Evolutionary conservation across 2,888 invertebrate genomes (phyloP).

Genomic region (Antheraea assamensis): DNA sequence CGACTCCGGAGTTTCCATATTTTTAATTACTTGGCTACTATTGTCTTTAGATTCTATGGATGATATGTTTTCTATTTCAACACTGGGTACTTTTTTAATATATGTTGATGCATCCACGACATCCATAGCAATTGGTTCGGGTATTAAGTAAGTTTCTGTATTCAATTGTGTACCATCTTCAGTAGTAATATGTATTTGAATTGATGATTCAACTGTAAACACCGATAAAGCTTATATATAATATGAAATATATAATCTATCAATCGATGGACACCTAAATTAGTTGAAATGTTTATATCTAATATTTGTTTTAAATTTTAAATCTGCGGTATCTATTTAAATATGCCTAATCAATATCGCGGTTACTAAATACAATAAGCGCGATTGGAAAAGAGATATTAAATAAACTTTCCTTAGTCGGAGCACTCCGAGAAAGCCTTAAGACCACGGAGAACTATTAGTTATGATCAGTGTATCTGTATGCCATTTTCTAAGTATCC

Average conservation of each 20-base stretch:
- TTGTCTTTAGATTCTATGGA: constrained; percentile 23
- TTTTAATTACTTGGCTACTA: constrained; percentile 10
- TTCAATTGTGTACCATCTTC: constrained; percentile 21
- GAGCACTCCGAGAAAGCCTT: neutral
- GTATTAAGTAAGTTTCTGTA: constrained; percentile 18
- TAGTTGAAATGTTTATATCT: neutral
- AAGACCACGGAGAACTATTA: neutral
- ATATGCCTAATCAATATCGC: no score
- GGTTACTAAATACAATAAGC: no score
- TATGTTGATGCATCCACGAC: constrained; percentile 24
- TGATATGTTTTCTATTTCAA: neutral
- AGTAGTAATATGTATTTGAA: constrained; percentile 20
- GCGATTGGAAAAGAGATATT: neutral
- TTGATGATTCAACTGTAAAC: constrained; percentile 15
- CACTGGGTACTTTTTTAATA: constrained; percentile 22
- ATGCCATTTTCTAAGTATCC: neutral
- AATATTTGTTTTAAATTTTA: neutral
- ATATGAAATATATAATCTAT: neutral
- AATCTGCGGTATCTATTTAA: neutral
- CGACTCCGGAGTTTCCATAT: constrained; percentile 6
- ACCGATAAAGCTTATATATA: neutral
- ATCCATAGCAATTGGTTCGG: constrained; percentile 20
- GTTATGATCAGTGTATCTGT: neutral
- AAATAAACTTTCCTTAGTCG: neutral
- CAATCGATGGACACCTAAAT: neutral